phyloP scores from a whole-genome alignment of 2,113 vertebrate genomes.

The Siphamia tubifer region DNA sequence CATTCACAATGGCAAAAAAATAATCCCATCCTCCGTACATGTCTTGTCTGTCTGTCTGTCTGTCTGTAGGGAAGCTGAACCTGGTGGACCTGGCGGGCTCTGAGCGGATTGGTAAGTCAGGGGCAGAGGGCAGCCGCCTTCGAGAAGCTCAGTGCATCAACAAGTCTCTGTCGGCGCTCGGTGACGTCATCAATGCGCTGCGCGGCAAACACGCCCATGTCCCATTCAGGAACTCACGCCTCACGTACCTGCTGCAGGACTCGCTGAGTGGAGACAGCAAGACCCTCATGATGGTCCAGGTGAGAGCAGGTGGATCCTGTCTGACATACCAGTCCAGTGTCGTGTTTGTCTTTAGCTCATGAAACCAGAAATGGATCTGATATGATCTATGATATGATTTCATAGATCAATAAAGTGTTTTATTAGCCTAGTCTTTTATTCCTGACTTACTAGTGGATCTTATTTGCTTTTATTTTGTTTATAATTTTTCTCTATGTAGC shows the following conservation, averaged over 20 bases:
- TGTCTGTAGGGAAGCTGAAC: conserved; percentile 88
- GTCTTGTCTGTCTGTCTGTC: not conserved
- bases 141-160: conserved; percentile 97
- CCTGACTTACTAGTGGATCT: no score
- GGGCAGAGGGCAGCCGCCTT: conserved; percentile 90
- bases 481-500: no score
- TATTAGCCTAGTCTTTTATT: no score
- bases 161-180: conserved; percentile 91
- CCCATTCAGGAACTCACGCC: conserved; percentile 97
- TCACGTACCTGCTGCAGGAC: conserved; percentile 98
- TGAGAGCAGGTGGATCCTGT: conserved; percentile 41
- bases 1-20: no score
- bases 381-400: no score
- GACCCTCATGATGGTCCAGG: conserved; percentile 98
- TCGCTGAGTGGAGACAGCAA: conserved; percentile 95
- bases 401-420: no score
- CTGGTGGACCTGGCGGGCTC: conserved; percentile 96
- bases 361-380: no score
- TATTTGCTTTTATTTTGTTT: no score
- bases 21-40: no score
- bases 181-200: conserved; percentile 92
- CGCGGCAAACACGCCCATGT: conserved; percentile 90
- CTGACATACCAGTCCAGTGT: not conserved
- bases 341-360: no score
- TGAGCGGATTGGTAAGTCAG: conserved; percentile 90